A percentile compares a stretch with the other conserved stretches of the same genome.
Evolutionary conservation across 2,113 vertebrate species (phyloP).

Genomic region (Marcusenius ussheri): DNA sequence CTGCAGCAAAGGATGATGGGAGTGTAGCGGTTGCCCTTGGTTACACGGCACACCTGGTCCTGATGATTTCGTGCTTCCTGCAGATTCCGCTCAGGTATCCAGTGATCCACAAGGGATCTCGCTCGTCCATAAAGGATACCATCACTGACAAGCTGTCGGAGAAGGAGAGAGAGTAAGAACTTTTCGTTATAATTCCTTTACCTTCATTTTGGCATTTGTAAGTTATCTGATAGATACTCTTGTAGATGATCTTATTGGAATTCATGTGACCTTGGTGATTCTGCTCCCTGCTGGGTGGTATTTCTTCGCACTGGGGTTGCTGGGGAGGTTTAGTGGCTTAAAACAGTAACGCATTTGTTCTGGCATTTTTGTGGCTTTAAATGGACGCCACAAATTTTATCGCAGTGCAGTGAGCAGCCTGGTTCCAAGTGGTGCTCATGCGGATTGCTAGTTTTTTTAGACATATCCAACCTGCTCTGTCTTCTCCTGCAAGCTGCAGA

Average conservation of each 20-base stretch:
- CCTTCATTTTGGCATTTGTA: background rate
- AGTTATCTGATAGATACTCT: background rate
- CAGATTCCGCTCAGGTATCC: conserved; percentile 96
- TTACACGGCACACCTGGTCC: conserved; percentile 92
- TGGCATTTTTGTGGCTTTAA: conserved; percentile 4
- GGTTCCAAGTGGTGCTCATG: background rate
- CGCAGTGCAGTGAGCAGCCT: background rate
- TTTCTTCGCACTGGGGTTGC: background rate
- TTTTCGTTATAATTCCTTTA: background rate
- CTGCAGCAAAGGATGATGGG: conserved; percentile 89
- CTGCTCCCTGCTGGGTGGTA: background rate
- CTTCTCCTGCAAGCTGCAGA: background rate
- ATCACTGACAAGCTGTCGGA: conserved; percentile 95
- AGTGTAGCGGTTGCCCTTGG: conserved; percentile 92
- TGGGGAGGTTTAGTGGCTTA: background rate
- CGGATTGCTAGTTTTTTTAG: background rate
- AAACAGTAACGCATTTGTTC: background rate
- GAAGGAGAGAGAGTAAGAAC: conserved; percentile 95
- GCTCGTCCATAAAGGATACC: conserved; percentile 93
- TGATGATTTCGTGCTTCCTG: conserved; percentile 96
- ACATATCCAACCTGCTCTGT: background rate
- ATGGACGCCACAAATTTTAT: background rate
- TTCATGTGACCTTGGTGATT: background rate
- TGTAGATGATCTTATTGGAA: background rate
- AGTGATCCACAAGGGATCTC: conserved; percentile 89